Conservation (phyloP, 2,797 vertebrate genomes). For the Neosilurus hyrtlii region DNA sequence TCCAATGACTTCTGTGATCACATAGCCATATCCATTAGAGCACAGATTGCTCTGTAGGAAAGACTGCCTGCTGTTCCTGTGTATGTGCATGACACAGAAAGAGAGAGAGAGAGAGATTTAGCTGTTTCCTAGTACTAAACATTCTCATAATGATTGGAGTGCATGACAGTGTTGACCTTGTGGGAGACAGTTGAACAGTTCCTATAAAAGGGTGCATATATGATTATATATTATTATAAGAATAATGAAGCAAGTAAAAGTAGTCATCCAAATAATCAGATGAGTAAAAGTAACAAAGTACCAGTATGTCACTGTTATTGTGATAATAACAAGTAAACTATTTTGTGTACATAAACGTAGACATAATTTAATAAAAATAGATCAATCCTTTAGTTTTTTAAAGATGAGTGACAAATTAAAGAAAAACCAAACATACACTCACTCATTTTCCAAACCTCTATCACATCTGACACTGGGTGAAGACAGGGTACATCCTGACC, state of each 20-base stretch:
- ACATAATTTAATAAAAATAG: neutral
- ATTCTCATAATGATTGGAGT: slow-evolving; percentile 6
- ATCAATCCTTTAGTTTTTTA: neutral
- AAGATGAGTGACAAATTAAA: neutral
- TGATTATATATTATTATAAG: slow-evolving; percentile 10
- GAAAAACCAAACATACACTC: neutral
- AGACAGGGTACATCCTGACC: too few species aligned
- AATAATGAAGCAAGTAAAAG: neutral
- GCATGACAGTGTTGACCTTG: slow-evolving; percentile 21
- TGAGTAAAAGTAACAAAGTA: slow-evolving; percentile 2
- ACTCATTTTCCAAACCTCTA: too few species aligned
- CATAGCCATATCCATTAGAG: slow-evolving; percentile 59
- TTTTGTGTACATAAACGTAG: neutral
- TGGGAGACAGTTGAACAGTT: neutral
- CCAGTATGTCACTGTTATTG: neutral
- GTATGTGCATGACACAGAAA: neutral
- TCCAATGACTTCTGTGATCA: slow-evolving; percentile 61
- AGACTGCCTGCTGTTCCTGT: slow-evolving; percentile 37
- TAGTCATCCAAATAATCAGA: slow-evolving; percentile 11
- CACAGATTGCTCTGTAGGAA: slow-evolving; percentile 44
- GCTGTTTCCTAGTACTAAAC: slow-evolving; percentile 12
- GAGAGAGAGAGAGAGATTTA: slow-evolving; percentile 17
- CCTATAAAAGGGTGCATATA: neutral
- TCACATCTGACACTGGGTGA: too few species aligned
- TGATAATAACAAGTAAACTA: neutral